These are phyloP conservation scores for Zoanthus sansibaricus DNA, from an alignment of 92 coral and sea anemone species.

Conservation along the genomic window DNA sequence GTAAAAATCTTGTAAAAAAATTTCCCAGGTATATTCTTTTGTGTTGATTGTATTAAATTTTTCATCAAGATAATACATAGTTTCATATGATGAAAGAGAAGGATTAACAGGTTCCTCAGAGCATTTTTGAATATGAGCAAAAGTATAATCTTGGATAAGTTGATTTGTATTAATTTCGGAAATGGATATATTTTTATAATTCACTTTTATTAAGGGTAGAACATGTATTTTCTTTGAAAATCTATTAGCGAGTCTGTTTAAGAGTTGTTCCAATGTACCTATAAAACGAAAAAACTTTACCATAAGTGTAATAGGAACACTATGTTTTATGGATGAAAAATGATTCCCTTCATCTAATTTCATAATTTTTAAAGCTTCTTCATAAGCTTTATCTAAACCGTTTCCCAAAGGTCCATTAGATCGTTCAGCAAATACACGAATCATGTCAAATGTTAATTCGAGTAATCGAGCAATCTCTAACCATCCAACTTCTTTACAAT, in stretches of 20 bases:
- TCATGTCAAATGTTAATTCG: no score
- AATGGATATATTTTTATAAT: background rate
- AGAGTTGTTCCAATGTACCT: background rate
- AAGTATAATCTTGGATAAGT: background rate
- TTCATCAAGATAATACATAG: background rate
- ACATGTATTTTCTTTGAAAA: background rate
- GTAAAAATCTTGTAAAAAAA: background rate
- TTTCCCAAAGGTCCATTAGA: background rate
- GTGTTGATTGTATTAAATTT: background rate
- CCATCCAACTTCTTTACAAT: no score
- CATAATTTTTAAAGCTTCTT: background rate
- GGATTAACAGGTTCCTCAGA: background rate
- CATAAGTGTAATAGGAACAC: background rate
- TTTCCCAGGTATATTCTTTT: background rate
- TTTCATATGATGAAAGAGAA: background rate
- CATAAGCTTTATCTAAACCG: background rate
- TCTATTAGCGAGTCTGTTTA: background rate
- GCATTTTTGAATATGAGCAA: background rate
- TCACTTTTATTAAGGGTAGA: background rate
- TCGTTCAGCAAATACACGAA: no score
- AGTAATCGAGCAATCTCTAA: no score
- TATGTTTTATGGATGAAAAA: background rate
- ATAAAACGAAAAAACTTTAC: no score
- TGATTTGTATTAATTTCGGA: background rate
- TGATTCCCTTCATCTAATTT: background rate